Base-by-base conservation (phyloP, 2,797 vertebrate genomes). In the Phrynocephalus forsythii region DNA sequence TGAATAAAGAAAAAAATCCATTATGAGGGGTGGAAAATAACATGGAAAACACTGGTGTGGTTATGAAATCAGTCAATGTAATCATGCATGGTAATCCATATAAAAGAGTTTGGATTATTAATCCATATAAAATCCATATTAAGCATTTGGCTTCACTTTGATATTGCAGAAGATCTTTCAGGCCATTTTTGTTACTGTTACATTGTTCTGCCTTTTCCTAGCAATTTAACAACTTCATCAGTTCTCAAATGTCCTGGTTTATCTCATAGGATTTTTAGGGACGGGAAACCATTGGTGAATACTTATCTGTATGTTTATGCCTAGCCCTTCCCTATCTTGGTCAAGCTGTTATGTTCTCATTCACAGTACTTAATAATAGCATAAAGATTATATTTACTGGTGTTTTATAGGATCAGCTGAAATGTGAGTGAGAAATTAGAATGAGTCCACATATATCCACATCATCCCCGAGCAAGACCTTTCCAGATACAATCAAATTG, bases 301-400 rank as follows among this genome's bases (percentile, higher is more conserved):
- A 89, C 84, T 92, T 90, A 6, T 85, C 67, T 88, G 85, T 0
- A n/a, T 90, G 79, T 84, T 88, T 0, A n/a, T 90, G 79, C 84
- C 89, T 85, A 50, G 5, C 26, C 20, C 76, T 68, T 82, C 66
- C 76, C 75, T 15, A 22, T 56, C 7, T 78, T 38, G 56, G 86
- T 88, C 80, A n/a, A 38, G 84, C 91, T 72, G 83, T 26, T 26
- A 83, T 0, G 0, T 75, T 75, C 84, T 92, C 90, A 86, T 87
- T 88, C 82, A 87, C 52, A 8, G 89, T 91, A 87, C 76, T 90
- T 90, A 85, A 69, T 76, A 73, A 0, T 15, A 16, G 76, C 88
- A 86, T 93, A 9, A 86, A 60, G 33, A 16, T 50, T 92, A 67
- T 50, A 52, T 88, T 88, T 94, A 26, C 72, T 87, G 83, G 82